Evolutionary conservation across 1,140 invertebrate species (phyloP), one percentile per base, ranked within the genome.

Genomic region (Rhagoletis zephyria): DNA sequence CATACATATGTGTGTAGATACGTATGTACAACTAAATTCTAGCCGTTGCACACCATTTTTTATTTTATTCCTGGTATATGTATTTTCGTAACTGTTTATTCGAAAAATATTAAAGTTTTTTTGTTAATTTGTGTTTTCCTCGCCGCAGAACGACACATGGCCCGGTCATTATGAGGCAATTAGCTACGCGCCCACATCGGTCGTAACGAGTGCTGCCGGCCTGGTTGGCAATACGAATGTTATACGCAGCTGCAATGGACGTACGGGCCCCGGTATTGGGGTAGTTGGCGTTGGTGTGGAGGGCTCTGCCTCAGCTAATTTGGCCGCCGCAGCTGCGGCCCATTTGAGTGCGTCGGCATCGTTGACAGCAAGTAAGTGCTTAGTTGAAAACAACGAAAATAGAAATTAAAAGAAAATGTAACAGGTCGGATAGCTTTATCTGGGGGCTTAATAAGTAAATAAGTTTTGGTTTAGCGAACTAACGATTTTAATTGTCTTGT

Each of bases 311-410:
- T 85, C 77, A 42, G 60, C 60, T 2, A 56, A 64, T 48, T 64
- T 40, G 87, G 81, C 77, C 86, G 60, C 42, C 59, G 30, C 30
- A 30, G 87, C 81, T 65, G 85, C 88, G 48, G 88, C 89, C 12
- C 89, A 90, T 89, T 90, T 94, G 14, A 92, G 92, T 61, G 94
- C 94, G 14, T 93, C 94, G 59, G 93, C 93, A 45, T 94, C 94
- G 65, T 88, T 94, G 64, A 91, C 93, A 90, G 94, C 94, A 91
- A 93, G 94, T 94, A 93, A 94, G 94, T 93, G 59, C 45, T 63
- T 14, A n/a, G 74, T 81, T 5, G n/a, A 51, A n/a, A 48, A 74
- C 19, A 14, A 74, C 3, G 3, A 14, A 74, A 74, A 30, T 30
- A 30, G 30, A 30, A 30, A 30, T 30, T 30, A 30, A 30, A 4